Percentiles rank a stretch among this genome's conserved stretches.
These are phyloP conservation scores for Aplidium turbinatum DNA, from an alignment of 23 tunicate genomes.

Conservation along the genomic window DNA sequence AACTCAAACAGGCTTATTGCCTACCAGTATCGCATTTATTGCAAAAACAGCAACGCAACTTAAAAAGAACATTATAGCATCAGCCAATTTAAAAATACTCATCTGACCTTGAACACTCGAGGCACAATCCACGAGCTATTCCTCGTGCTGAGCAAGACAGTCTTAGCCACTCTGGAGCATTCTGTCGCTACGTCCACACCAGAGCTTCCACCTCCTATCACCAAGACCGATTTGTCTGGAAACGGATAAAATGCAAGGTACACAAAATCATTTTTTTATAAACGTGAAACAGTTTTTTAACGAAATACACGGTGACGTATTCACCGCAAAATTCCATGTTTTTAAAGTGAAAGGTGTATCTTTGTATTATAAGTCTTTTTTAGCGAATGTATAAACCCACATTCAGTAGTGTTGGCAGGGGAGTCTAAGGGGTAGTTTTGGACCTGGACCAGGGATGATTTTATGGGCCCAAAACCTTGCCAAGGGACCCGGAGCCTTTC, in stretches of 20 bases:
- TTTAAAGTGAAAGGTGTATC: no score
- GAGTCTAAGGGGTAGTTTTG: no score
- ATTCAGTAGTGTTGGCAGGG: no score
- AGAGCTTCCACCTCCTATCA: conserved; percentile 54
- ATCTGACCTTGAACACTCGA: conserved; percentile 39
- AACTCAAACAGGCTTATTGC: no score
- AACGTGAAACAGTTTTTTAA: neutral
- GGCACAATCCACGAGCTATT: conserved; percentile 63
- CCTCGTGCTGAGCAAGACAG: conserved; percentile 43
- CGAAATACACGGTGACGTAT: neutral
- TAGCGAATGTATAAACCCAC: no score
- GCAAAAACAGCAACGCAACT: neutral
- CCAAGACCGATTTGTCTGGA: conserved; percentile 60
- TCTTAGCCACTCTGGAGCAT: conserved; percentile 13
- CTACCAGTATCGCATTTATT: neutral
- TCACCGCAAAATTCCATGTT: no score
- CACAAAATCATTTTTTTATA: neutral
- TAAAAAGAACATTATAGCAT: neutral
- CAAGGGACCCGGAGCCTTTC: no score
- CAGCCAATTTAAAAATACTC: neutral
- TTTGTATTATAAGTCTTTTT: no score
- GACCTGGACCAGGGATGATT: no score
- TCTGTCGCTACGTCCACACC: conserved; percentile 59
- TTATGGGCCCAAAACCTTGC: no score
- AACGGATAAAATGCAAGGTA: neutral